phyloP scores from a whole-genome alignment of 2,113 vertebrate species.

The Ivindomyrus marchei region DNA sequence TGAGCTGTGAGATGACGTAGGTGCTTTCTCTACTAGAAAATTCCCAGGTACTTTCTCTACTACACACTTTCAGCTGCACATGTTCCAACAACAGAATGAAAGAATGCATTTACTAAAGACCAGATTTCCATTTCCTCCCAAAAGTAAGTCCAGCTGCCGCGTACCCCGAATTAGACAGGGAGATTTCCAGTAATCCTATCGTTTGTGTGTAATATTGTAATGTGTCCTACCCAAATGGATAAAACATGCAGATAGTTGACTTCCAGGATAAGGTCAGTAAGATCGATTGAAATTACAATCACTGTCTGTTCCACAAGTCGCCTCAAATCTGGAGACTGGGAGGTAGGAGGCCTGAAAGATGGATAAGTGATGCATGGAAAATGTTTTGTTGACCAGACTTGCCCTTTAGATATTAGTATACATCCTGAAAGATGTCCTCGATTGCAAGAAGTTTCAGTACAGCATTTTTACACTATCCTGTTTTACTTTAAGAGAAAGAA shows the following conservation, averaged over 20 bases:
- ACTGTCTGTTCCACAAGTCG: not conserved
- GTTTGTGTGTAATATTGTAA: not conserved
- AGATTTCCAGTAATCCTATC: not conserved
- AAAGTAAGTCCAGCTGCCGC: not conserved
- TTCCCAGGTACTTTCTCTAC: not conserved
- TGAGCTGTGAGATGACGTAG: not conserved
- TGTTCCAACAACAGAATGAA: not conserved
- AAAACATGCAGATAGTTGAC: not conserved
- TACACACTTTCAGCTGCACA: not conserved
- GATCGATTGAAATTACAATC: not conserved
- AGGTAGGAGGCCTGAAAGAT: not conserved
- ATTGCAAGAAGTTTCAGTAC: not conserved
- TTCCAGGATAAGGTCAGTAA: not conserved
- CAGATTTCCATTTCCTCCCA: not conserved
- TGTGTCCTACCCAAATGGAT: not conserved
- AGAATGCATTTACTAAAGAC: not conserved
- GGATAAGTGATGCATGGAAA: not conserved
- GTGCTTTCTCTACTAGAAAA: not conserved
- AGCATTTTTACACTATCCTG: not conserved
- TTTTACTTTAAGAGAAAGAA: not conserved
- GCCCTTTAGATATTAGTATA: not conserved
- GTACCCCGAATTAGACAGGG: not conserved
- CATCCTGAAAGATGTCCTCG: not conserved
- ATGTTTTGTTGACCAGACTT: not conserved
- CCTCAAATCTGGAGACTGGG: not conserved